Percentiles rank a stretch among this genome's conserved stretches.
Evolutionary conservation across 1,140 invertebrate species (phyloP).

Genomic region (Homarus americanus): DNA sequence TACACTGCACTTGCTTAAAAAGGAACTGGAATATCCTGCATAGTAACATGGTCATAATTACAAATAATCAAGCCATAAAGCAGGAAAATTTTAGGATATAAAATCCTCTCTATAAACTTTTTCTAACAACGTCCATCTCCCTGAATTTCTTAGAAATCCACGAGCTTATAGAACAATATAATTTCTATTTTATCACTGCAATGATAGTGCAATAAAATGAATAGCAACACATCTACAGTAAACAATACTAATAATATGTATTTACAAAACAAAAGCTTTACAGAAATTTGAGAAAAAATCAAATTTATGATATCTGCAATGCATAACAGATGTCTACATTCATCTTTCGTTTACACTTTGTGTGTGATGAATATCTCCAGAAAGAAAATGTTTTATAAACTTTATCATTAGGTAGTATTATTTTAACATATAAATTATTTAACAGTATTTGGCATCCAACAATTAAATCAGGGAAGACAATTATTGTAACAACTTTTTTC

Average conservation of each 20-base stretch:
- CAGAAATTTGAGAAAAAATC: neutral
- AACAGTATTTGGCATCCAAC: constrained; percentile 17
- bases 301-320: neutral
- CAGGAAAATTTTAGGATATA: neutral
- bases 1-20: neutral
- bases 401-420: neutral
- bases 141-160: neutral
- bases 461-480: neutral
- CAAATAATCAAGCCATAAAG: constrained; percentile 2
- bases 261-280: no score
- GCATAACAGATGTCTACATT: neutral
- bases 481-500: neutral
- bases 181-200: neutral
- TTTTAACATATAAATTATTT: neutral
- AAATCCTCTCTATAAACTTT: neutral
- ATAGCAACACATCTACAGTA: neutral
- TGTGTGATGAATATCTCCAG: no score
- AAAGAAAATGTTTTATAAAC: neutral
- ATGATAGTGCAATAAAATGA: neutral
- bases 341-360: neutral
- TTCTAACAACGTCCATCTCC: neutral
- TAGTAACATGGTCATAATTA: neutral
- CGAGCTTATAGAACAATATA: neutral
- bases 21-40: no score
- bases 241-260: neutral